These are phyloP conservation scores for Spisula subtruncata DNA, from an alignment of 2,888 invertebrate genomes.

Conservation along the genomic window DNA sequence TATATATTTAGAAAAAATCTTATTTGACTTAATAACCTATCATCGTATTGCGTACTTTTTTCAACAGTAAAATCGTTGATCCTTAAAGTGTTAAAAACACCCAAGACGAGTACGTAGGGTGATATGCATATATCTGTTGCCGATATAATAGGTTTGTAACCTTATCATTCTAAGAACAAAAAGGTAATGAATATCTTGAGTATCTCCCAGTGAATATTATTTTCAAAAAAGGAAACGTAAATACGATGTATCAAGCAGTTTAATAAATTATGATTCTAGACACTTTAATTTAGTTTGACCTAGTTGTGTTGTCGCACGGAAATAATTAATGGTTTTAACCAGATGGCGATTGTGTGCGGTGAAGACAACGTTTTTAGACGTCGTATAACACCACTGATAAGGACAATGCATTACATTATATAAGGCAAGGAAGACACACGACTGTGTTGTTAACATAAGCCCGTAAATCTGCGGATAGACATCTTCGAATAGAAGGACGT, in stretches of 20 bases:
- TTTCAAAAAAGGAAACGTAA: conserved; percentile 28
- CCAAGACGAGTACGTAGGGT: conserved; percentile 11
- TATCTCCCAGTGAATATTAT: not conserved
- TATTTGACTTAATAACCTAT: not conserved
- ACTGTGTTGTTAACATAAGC: conserved; percentile 23
- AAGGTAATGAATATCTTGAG: not conserved
- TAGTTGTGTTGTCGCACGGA: conserved; percentile 58
- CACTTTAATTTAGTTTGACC: conserved; percentile 64
- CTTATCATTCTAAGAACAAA: conserved; percentile 20
- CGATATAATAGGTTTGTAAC: conserved; percentile 4
- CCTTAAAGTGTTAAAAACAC: not conserved
- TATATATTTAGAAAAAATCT: conserved; percentile 1
- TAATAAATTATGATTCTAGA: conserved; percentile 69
- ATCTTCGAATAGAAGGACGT: conserved; percentile 35
- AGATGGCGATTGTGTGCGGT: conserved; percentile 69
- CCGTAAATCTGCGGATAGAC: conserved; percentile 49
- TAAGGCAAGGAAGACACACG: conserved; percentile 35
- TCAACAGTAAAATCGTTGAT: conserved; percentile 17
- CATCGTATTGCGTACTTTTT: not conserved
- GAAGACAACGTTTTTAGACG: conserved; percentile 27
- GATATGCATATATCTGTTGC: not conserved
- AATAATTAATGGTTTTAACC: conserved; percentile 64
- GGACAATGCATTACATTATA: conserved; percentile 10
- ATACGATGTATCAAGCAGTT: conserved; percentile 33
- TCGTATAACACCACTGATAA: not conserved